phyloP scores from a whole-genome alignment of 2,888 invertebrate species.

The Andrena bucephala region DNA sequence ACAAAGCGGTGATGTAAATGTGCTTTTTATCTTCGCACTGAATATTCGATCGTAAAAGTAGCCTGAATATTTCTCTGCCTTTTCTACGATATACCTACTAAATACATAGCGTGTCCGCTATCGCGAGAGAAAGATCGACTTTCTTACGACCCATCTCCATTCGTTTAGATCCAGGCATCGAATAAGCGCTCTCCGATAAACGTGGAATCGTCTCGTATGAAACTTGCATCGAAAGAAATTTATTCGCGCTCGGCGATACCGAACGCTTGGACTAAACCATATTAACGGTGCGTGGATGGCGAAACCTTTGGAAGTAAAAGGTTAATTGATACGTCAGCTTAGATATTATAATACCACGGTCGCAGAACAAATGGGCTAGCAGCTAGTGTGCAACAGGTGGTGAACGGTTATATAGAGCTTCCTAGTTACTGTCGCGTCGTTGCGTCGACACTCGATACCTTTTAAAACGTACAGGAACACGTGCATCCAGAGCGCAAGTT shows the following conservation, averaged over 20 bases:
- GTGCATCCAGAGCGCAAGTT: not conserved
- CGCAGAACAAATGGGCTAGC: slow-evolving; percentile 28
- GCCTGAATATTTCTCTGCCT: not conserved
- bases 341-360: slow-evolving; percentile 11
- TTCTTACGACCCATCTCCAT: no score
- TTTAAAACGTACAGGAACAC: not conserved
- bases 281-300: not conserved
- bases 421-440: not conserved
- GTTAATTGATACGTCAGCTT: slow-evolving; percentile 55
- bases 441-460: not conserved
- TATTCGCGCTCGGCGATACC: not conserved
- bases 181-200: no score
- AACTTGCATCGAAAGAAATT: not conserved
- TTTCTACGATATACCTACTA: not conserved
- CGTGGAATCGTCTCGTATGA: no score
- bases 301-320: slow-evolving; percentile 45
- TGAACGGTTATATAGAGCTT: slow-evolving; percentile 4
- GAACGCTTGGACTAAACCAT: not conserved
- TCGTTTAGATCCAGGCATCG: no score
- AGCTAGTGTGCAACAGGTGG: slow-evolving; percentile 38
- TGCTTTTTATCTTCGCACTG: not conserved
- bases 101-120: not conserved
- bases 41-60: not conserved
- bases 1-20: not conserved
- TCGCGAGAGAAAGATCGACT: not conserved